Evolutionary conservation across 2,888 invertebrate genomes (phyloP), one percentile per base, ranked within the genome.

Genomic region (Trichacis sp.): DNA sequence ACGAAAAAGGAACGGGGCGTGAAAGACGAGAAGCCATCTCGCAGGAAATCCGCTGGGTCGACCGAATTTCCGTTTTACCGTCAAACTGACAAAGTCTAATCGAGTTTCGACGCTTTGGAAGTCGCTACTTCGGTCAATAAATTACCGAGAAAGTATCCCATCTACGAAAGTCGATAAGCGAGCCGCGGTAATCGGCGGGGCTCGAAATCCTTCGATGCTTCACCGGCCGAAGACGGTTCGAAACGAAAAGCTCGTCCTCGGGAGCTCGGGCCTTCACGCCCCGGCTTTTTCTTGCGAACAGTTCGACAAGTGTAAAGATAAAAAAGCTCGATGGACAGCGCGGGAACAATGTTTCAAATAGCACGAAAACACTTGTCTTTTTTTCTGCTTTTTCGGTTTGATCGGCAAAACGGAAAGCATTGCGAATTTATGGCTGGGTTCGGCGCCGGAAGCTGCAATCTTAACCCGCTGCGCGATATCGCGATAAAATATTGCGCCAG

Each of bases 71-170:
- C 73, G 73, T 71, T 73, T 74, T 73, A 71, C 70, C 72, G 68
- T 72, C 72, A 69, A 71, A 71, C 68, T 69, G 72, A 72, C 71
- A 71, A 72, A 73, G 71, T 75, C 73, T 74, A 73, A 75, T 75
- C 74, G 74, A 75, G 73, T 75, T 76, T 70, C 66, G 66, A 64
- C 68, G 58, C 61, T 63, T 59, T 55, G 48, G 58, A 66, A 73
- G 69, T 66, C 71, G 60, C 71, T 67, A 70, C 69, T 70, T 66
- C 62, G 68, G 68, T 70, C 72, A 70, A 74, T 73, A 74, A 74
- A 74, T 73, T 72, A 72, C 71, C 70, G 68, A 69, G 70, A 67
- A 69, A 69, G 71, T 74, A 70, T 71, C 72, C 72, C 64, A 69
- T 70, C 70, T 64, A 63, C 62, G 50, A 56, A n/a, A 68, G 68